phyloP scores from a whole-genome alignment of 2,888 invertebrate genomes.

The Aphodius granarius region DNA sequence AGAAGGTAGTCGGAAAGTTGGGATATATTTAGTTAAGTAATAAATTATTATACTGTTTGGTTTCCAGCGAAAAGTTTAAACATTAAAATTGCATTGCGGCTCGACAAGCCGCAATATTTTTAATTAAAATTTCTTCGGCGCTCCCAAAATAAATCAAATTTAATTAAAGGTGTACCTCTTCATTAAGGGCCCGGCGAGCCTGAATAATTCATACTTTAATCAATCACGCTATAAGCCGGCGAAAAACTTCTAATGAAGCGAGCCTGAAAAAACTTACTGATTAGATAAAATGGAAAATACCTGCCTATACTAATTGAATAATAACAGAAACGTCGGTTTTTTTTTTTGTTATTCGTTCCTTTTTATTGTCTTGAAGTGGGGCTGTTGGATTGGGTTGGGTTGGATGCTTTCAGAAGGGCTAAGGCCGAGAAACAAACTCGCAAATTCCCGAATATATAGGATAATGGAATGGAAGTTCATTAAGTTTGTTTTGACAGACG shows the following conservation, averaged over 20 bases:
- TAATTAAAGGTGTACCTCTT: slow-evolving; percentile 27
- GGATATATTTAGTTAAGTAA: no score
- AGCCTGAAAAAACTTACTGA: slow-evolving; percentile 15
- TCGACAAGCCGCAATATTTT: slow-evolving; percentile 7
- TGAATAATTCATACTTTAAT: slow-evolving; percentile 32
- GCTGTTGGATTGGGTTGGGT: background rate
- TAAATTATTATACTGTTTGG: background rate
- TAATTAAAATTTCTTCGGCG: slow-evolving; percentile 21
- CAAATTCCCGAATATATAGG: slow-evolving; percentile 32
- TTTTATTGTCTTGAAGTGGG: background rate
- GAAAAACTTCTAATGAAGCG: slow-evolving; percentile 29
- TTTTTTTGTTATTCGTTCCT: background rate
- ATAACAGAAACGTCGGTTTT: slow-evolving; percentile 15
- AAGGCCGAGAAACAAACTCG: slow-evolving; percentile 20
- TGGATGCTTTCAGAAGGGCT: slow-evolving; percentile 4
- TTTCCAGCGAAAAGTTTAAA: background rate
- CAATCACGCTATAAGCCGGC: slow-evolving; percentile 22
- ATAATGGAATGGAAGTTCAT: slow-evolving; percentile 38
- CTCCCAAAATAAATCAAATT: slow-evolving; percentile 27
- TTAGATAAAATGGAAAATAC: slow-evolving; percentile 19
- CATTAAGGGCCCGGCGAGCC: slow-evolving; percentile 18
- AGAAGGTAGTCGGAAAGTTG: no score
- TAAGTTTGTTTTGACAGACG: slow-evolving; percentile 41
- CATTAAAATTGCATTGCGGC: background rate
- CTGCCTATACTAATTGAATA: slow-evolving; percentile 24